Evolutionary conservation across 2,797 vertebrate species (phyloP), one percentile per base, ranked within the genome.

Genomic region (Eutrigla gurnardus): DNA sequence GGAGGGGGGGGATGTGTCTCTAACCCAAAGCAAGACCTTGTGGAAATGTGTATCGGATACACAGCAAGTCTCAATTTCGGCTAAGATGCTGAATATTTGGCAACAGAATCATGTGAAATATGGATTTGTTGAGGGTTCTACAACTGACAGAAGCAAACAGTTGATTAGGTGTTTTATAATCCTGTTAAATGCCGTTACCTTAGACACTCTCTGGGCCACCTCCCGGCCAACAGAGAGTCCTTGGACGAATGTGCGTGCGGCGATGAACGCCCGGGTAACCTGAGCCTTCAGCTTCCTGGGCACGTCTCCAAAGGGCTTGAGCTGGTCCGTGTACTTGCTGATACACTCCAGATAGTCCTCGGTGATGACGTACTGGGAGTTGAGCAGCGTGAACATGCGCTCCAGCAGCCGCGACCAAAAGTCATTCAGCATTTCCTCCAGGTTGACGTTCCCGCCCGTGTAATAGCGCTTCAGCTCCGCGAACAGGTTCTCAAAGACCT

Each of bases 261-360:
- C 96, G 37, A 98, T 96, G 94, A 99, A 99, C 0, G 98, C 96
- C 35, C 97, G 95, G 0, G 96, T 98, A 87, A 99, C 96, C 93
- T 99, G 98, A 75, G 96, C 93, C 90, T 98, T 99, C 71, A 99
- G 93, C 86, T 99, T 99, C 88, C 96, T 96, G 77, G 98, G 98
- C 79, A 98, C 96, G 2, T 99, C 98, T 85, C 98, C 98, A 68
- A 99, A 99, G 0, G 98, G 98, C 84, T 98, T 98, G 80, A 99
- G 96, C 91, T 98, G 95, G 90, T 99, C 98, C 3, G 96, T 97
- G 90, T 99, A 98, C 88, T 99, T 99, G 93, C 96, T 98, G 61
- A 99, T 96, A 58, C 98, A 99, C 81, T 99, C 97, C 92, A 99
- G 89, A 93, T 99, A 99, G 94, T 99, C 98, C 83, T 99, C 98